Conservation (phyloP, 2,797 vertebrate species). For the Liasis olivaceus region DNA sequence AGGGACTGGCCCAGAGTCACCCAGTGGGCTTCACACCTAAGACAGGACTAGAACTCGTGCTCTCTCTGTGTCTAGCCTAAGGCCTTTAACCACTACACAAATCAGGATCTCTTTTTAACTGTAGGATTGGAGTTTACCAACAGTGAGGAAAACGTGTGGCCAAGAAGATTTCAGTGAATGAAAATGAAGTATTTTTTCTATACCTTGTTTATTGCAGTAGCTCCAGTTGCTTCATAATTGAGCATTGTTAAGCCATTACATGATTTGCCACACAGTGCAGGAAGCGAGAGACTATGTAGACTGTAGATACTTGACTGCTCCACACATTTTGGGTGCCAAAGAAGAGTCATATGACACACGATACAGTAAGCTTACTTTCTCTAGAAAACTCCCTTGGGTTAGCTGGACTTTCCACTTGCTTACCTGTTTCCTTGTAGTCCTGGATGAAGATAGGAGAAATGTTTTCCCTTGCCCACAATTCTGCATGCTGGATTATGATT, state of each 20-base stretch:
- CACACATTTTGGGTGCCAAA: background rate
- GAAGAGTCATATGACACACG: too few species aligned
- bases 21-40: background rate
- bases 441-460: background rate
- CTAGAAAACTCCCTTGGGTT: background rate
- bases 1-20: background rate
- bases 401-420: background rate
- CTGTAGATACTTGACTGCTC: background rate
- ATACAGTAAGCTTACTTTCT: background rate
- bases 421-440: background rate
- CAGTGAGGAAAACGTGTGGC: background rate
- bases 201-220: background rate
- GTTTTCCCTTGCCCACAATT: background rate
- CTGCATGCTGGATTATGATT: background rate
- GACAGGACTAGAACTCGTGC: background rate
- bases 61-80: background rate
- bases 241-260: background rate
- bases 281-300: background rate
- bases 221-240: background rate
- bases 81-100: background rate
- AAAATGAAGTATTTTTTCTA: background rate
- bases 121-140: background rate
- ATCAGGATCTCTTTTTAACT: background rate
- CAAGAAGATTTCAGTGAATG: background rate
- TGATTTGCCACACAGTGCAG: background rate